A percentile compares a stretch with the other conserved stretches of the same genome.
Conservation (phyloP, 1,140 invertebrate species). For the Drosophila funebris region DNA sequence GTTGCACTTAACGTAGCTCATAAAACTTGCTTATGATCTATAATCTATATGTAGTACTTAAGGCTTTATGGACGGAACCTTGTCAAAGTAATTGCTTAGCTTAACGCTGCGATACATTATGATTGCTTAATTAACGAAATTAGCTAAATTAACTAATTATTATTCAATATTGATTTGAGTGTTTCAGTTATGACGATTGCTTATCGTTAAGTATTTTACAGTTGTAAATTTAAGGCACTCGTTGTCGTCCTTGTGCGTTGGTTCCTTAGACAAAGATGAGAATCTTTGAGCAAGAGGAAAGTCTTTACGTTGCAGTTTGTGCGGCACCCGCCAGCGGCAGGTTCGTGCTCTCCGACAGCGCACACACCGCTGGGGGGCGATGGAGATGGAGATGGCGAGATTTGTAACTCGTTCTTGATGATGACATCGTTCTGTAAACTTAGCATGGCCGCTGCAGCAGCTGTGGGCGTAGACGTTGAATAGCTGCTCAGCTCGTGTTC, state of each 20-base stretch:
- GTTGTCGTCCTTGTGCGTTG: slow-evolving; percentile 38
- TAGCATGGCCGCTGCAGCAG: slow-evolving; percentile 61
- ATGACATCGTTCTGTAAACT: slow-evolving; percentile 74
- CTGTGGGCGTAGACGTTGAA: slow-evolving; percentile 35
- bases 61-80: slow-evolving; percentile 72
- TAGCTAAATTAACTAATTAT: slow-evolving; percentile 13
- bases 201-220: slow-evolving; percentile 17
- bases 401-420: slow-evolving; percentile 80
- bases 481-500: slow-evolving; percentile 36
- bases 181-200: slow-evolving; percentile 7
- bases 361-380: slow-evolving; percentile 50
- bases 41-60: slow-evolving; percentile 5
- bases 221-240: slow-evolving; percentile 46
- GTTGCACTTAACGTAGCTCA: slow-evolving; percentile 5
- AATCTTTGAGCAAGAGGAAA: slow-evolving; percentile 20
- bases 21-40: neutral
- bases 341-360: slow-evolving; percentile 55
- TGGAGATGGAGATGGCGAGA: slow-evolving; percentile 76
- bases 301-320: slow-evolving; percentile 76
- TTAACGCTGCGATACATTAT: neutral
- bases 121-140: slow-evolving; percentile 14
- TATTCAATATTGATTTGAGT: neutral
- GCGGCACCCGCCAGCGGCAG: slow-evolving; percentile 53
- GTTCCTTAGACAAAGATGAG: neutral
- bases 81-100: slow-evolving; percentile 43